phyloP scores from a whole-genome alignment of 2,113 vertebrate genomes.

The Saimiri boliviensis region DNA sequence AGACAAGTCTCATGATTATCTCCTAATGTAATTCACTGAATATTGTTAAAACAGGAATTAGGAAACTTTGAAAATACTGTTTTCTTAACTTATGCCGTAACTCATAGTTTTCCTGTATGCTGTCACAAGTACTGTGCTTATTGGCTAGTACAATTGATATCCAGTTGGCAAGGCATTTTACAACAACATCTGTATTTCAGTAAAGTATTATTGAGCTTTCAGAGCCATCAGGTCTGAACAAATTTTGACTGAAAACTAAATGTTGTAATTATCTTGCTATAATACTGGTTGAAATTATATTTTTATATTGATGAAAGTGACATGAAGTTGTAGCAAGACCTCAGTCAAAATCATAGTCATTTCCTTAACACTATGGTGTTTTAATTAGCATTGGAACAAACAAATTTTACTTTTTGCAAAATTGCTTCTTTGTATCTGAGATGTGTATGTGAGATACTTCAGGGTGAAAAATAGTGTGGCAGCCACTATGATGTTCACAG shows the following conservation, averaged over 20 bases:
- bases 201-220: not conserved
- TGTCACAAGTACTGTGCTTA: not conserved
- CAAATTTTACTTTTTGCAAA: not conserved
- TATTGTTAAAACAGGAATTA: not conserved
- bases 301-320: slow-evolving; percentile 40
- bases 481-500: not conserved
- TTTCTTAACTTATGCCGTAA: not conserved
- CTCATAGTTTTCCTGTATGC: not conserved
- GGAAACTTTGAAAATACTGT: not conserved
- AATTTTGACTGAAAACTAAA: slow-evolving; percentile 31
- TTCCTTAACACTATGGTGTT: not conserved
- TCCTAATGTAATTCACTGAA: not conserved
- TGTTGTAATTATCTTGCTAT: not conserved
- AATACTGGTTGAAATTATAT: not conserved
- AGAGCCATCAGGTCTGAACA: not conserved
- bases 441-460: not conserved
- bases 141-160: not conserved
- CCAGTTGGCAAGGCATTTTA: not conserved
- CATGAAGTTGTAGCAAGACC: not conserved
- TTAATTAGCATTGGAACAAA: not conserved
- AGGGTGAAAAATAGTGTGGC: not conserved
- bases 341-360: not conserved
- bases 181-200: not conserved
- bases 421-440: not conserved
- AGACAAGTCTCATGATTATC: not conserved